Base-by-base conservation (phyloP, 1,140 invertebrate species). In the Saxidomus purpurata region DNA sequence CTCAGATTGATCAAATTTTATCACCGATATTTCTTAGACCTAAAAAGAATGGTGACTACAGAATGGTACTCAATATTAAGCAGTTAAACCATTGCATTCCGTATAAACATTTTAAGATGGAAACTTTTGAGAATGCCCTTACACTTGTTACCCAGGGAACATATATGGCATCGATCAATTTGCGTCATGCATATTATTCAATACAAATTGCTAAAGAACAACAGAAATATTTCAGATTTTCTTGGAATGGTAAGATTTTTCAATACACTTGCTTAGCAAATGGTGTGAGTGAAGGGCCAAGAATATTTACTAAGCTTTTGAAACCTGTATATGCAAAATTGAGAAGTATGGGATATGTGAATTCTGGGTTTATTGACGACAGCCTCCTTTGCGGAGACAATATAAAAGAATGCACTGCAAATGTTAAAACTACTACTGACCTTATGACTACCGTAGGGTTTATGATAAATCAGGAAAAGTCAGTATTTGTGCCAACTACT, bases 21-120 rank as follows among this genome's bases (percentile, higher is more conserved):
- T n/a, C n/a, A n/a, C n/a, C 63, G 55, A 84, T 84, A n/a, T 84
- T 84, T 69, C 28, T 84, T 1, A 63, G 77, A 40, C 19, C 55
- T 17, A 90, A 90, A 80, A 74, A 63, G 47, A n/a, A n/a, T n/a
- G n/a, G n/a, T n/a, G n/a, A n/a, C n/a, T n/a, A n/a, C n/a, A n/a
- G n/a, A n/a, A n/a, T 90, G 25, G 77, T 87, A n/a, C n/a, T 87
- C 17, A 87, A 90, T 83, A 38, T 90, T 34, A 71, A 80, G 38
- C 87, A 71, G n/a, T n/a, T 90, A 15, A 90, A 90, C 49, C 17
- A 25, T 25, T 59, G 19, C 34, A 74, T 89, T 63, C 28, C 22
- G 4, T 89, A 89, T 47, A 80, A 84, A 49, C 88, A 89, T 86
- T 89, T 90, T 74, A 81, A 90, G 34, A 88, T 88, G 84, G 89